Conservation (phyloP, 2,113 vertebrate species). For the Pogona vitticeps region DNA sequence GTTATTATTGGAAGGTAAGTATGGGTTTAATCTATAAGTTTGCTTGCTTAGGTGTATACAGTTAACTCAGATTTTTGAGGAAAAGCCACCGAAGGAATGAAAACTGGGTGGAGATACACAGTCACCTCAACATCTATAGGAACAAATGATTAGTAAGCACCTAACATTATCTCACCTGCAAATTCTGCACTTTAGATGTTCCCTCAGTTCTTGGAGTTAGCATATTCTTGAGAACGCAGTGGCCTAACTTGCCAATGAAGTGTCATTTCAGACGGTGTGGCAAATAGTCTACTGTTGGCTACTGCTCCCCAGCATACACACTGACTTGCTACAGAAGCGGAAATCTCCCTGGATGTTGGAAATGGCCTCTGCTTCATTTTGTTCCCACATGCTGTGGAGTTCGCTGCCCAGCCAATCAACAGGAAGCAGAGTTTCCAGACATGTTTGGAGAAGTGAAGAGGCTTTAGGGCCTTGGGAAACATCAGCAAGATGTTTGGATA, state of each 20-base stretch:
- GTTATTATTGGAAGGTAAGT: too few relatives aligned
- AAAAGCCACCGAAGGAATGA: too few relatives aligned
- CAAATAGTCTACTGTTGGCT: neutral
- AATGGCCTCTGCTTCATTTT: neutral
- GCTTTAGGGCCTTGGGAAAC: fast-evolving
- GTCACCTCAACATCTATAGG: too few relatives aligned
- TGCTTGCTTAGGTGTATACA: too few relatives aligned
- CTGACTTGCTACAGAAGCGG: neutral
- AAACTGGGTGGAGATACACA: too few relatives aligned
- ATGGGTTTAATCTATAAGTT: too few relatives aligned
- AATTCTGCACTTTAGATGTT: neutral
- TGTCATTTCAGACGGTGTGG: neutral
- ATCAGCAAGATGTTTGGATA: neutral
- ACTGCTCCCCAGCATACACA: neutral
- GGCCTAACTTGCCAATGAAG: neutral
- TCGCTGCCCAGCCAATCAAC: neutral
- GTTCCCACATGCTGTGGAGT: neutral
- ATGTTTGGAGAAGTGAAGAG: fast-evolving
- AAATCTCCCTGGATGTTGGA: neutral
- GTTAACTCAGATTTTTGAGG: too few relatives aligned
- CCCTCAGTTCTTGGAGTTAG: neutral
- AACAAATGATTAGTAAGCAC: too few relatives aligned
- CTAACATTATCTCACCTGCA: neutral
- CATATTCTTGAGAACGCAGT: neutral
- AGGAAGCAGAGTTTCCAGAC: neutral